These are phyloP conservation scores for Trididemnum nubilum DNA, from an alignment of 23 tunicate genomes.

Conservation along the genomic window DNA sequence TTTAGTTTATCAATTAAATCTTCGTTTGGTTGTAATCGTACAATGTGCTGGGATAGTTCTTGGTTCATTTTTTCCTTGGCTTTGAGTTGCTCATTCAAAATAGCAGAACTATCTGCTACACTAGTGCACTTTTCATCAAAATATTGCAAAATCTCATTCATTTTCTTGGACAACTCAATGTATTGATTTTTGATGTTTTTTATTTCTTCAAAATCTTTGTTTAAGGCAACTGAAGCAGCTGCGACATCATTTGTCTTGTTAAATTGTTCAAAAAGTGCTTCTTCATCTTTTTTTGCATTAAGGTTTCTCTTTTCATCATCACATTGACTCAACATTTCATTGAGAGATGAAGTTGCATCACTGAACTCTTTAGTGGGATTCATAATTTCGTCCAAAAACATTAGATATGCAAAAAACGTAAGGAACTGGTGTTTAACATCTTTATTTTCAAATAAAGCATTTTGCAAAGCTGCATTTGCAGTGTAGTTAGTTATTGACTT, in stretches of 20 bases:
- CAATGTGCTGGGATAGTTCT: not conserved
- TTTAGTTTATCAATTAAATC: not conserved
- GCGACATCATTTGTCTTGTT: not conserved
- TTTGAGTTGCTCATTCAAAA: not conserved
- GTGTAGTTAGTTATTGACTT: not conserved
- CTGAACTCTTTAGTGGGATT: not conserved
- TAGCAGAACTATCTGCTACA: not conserved
- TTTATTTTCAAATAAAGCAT: constrained; percentile 3
- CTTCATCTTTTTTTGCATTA: not conserved
- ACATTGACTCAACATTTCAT: not conserved
- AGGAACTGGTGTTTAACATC: constrained; percentile 9
- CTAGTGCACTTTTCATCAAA: not conserved
- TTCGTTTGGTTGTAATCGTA: not conserved
- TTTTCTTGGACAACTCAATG: not conserved
- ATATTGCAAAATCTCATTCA: not conserved
- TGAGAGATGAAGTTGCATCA: not conserved
- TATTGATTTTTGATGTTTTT: not conserved
- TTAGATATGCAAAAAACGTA: not conserved
- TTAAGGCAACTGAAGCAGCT: not conserved
- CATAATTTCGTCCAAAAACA: constrained; percentile 3
- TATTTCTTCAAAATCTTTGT: not conserved
- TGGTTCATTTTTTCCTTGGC: not conserved
- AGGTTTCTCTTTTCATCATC: not conserved
- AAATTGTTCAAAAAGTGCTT: not conserved
- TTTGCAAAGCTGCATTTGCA: not conserved